Evolutionary conservation across 2,113 vertebrate genomes (phyloP).

Genomic region (Cisticola juncidis): DNA sequence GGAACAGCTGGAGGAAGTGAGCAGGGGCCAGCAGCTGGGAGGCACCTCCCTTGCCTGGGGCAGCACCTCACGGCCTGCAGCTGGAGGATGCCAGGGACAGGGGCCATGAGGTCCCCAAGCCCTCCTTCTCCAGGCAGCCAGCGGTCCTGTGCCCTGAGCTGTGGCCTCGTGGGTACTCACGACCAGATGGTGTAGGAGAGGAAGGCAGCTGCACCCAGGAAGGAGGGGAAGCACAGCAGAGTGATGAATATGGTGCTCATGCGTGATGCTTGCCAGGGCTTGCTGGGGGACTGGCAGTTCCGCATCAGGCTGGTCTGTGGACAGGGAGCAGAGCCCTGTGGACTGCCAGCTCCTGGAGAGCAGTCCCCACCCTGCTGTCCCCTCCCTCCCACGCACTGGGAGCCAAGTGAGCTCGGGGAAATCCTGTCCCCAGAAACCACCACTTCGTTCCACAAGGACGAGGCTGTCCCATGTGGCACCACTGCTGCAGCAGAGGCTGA

Average conservation of each 20-base stretch:
- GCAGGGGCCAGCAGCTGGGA: background rate
- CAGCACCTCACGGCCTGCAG: background rate
- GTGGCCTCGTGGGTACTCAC: conserved; percentile 69
- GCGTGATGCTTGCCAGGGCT: conserved; percentile 87
- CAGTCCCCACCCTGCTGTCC: rapidly evolving
- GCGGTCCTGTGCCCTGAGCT: rapidly evolving
- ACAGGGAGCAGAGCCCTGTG: rapidly evolving
- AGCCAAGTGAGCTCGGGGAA: rapidly evolving
- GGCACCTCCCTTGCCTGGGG: background rate
- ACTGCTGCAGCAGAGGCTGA: background rate
- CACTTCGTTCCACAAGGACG: rapidly evolving
- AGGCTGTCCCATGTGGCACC: background rate
- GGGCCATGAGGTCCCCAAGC: rapidly evolving
- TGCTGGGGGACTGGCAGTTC: conserved; percentile 91
- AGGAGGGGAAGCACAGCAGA: conserved; percentile 92
- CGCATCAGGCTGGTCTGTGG: conserved; percentile 87
- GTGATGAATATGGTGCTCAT: conserved; percentile 93
- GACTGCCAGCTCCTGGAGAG: background rate
- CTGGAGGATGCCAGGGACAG: background rate
- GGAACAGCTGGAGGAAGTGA: background rate
- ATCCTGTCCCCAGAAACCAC: background rate
- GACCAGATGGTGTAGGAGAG: conserved; percentile 90
- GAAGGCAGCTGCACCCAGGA: conserved; percentile 84
- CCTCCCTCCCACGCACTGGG: rapidly evolving
- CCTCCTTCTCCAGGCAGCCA: rapidly evolving